Base-by-base conservation (phyloP, 1,140 invertebrate genomes). In the Cepaea nemoralis region DNA sequence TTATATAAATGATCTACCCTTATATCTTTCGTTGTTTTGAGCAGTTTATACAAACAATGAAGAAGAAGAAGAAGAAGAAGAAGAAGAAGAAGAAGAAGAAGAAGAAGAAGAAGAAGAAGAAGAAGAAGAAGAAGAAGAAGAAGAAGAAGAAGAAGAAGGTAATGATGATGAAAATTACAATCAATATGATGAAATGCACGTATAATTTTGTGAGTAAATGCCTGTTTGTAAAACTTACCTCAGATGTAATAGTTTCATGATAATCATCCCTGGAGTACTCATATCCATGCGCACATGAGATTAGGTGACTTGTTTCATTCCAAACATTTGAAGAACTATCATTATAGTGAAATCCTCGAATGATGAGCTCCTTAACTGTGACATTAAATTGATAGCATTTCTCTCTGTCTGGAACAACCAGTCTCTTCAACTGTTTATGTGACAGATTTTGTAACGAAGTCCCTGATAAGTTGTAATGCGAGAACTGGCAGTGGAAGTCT, bases 401-500 rank as follows among this genome's bases (percentile, higher is more conserved):
- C 6, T 16, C 19, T 6, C 33, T 31, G 6, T 12, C 12, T 6
- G 74, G 74, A 6, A 76, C 10, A 6, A 76, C n/a, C 40, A 76
- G 8, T 6, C 22, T 16, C 8, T 48, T 22, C 37, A n/a, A 50
- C 40, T 76, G n/a, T 8, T 6, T 6, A 6, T 14, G 40, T 8
- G 40, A 31, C 6, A 76, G 10, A 45, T 76, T 55, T 37, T 55
- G 40, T n/a, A 76, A 45, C 6, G 74, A 45, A 16, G 74, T 76
- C 10, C 37, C 40, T 6, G 40, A 19, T 16, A 76, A 22, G 63
- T 85, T 87, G 45, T 83, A 42, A 31, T 73, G 66, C 40, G 40
- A 31, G n/a, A 67, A 22, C 24, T 55, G 27, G 77, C 86, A 86
- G 0, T 84, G 66, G 74, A 80, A 85, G 16, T 81, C 63, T 6